These are phyloP conservation scores for Dolomedes plantarius DNA, from an alignment of 2,888 invertebrate genomes.

Conservation along the genomic window DNA sequence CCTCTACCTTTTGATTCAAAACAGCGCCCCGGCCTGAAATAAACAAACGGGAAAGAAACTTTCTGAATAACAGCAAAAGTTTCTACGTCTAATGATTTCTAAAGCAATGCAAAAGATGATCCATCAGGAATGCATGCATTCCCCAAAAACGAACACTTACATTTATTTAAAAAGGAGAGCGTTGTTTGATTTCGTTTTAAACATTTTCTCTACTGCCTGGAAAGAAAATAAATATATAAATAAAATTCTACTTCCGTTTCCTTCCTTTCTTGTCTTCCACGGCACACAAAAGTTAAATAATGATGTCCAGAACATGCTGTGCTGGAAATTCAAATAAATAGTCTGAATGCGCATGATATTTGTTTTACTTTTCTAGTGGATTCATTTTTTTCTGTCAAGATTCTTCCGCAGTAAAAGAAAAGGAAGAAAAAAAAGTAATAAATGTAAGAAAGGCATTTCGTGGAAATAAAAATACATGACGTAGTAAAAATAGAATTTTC, in stretches of 20 bases:
- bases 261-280: neutral
- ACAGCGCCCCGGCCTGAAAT: too few species aligned
- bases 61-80: too few species aligned
- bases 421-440: neutral
- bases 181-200: neutral
- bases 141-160: neutral
- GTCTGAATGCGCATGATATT: conserved; percentile 2
- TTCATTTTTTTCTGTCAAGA: neutral
- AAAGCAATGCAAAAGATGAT: too few species aligned
- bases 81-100: too few species aligned
- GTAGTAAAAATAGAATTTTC: conserved; percentile 23
- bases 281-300: conserved; percentile 35
- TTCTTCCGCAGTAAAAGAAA: neutral
- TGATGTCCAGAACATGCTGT: conserved; percentile 33
- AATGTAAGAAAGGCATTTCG: neutral
- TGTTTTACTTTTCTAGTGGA: neutral
- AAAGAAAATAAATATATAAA: neutral
- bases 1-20: too few species aligned
- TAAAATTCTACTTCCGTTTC: neutral
- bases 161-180: neutral
- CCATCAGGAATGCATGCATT: too few species aligned
- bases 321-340: conserved; percentile 51
- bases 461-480: neutral
- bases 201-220: neutral
- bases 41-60: too few species aligned